Conservation (phyloP, 2,797 vertebrate genomes). For the Notolabrus celidotus region DNA sequence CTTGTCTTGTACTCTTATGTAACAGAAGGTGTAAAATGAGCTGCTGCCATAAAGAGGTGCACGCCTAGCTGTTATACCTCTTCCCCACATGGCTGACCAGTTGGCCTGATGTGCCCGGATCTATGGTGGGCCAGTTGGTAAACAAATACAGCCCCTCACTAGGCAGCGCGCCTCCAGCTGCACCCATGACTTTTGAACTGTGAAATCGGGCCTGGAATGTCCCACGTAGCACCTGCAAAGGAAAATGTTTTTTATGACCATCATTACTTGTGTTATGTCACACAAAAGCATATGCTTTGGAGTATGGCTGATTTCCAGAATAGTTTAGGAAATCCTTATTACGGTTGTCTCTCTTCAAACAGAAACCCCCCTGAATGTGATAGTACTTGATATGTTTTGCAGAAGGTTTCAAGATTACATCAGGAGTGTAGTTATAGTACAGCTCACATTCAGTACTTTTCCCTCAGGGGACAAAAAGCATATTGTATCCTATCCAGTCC, state of each 20-base stretch:
- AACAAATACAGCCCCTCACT: conserved; percentile 64
- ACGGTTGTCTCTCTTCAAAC: conserved; percentile 12
- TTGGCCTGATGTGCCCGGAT: conserved; percentile 53
- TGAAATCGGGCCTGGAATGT: conserved; percentile 64
- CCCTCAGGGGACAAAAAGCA: too few species aligned
- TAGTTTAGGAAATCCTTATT: conserved; percentile 34
- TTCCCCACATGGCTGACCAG: conserved; percentile 57
- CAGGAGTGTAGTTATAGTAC: neutral
- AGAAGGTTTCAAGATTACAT: neutral
- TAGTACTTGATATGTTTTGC: conserved; percentile 15
- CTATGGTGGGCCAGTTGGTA: conserved; percentile 43
- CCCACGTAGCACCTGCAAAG: conserved; percentile 48
- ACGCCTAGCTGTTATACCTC: conserved; percentile 47
- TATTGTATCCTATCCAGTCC: too few species aligned
- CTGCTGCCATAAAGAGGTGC: conserved; percentile 68
- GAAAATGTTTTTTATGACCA: conserved; percentile 59
- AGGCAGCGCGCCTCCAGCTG: conserved; percentile 56
- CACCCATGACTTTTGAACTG: conserved; percentile 51
- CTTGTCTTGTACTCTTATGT: conserved; percentile 62
- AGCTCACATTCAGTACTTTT: neutral
- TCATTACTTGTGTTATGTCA: conserved; percentile 59
- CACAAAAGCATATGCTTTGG: conserved; percentile 44
- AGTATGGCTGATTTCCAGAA: conserved; percentile 36
- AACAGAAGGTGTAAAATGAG: conserved; percentile 74
- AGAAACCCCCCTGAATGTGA: conserved; percentile 3